Evolutionary conservation across 1,140 invertebrate genomes (phyloP).

Genomic region (Cyphomyrmex costatus): DNA sequence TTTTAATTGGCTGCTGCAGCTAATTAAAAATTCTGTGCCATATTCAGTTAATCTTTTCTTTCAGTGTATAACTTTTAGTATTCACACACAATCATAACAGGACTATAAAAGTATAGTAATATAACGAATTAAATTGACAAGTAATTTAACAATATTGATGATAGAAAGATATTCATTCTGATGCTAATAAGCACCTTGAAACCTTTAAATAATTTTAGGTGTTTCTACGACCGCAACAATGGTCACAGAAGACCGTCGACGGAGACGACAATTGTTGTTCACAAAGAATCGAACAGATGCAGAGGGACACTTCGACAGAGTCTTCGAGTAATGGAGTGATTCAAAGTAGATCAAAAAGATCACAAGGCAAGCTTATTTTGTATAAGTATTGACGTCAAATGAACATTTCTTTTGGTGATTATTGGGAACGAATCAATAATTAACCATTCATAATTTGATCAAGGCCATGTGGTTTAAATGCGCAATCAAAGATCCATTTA

Average conservation of each 20-base stretch:
- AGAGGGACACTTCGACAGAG: background rate
- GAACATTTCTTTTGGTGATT: background rate
- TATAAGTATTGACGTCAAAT: background rate
- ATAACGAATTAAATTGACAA: too few relatives aligned
- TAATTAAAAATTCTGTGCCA: too few relatives aligned
- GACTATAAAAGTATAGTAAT: too few relatives aligned
- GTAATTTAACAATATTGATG: too few relatives aligned
- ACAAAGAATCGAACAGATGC: background rate
- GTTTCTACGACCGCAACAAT: background rate
- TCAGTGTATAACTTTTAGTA: too few relatives aligned
- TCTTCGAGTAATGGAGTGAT: background rate
- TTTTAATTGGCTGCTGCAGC: too few relatives aligned
- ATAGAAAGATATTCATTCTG: too few relatives aligned
- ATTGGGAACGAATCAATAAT: background rate
- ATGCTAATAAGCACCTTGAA: too few relatives aligned
- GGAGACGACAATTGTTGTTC: background rate
- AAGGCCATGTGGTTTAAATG: background rate
- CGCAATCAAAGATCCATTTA: background rate
- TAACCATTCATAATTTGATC: background rate
- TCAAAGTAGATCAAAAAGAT: background rate
- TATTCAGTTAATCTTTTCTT: too few relatives aligned
- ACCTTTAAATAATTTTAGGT: background rate
- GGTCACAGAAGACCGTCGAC: background rate
- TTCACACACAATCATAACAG: too few relatives aligned
- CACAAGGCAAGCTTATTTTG: slow-evolving; percentile 27